Evolutionary conservation across 2,113 vertebrate species (phyloP).

Genomic region (Crypturellus undulatus): DNA sequence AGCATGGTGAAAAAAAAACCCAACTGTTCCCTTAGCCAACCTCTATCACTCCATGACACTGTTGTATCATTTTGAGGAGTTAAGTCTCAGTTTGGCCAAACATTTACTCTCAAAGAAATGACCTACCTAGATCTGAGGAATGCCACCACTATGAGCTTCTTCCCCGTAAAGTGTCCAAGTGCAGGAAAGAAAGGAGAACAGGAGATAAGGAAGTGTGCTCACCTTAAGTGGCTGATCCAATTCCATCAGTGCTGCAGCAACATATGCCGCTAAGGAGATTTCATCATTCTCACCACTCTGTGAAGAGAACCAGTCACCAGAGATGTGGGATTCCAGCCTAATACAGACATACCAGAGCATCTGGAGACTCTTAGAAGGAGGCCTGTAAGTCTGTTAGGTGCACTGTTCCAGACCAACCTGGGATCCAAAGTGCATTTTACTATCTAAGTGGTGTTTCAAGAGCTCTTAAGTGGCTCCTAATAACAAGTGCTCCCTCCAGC

Average conservation of each 20-base stretch:
- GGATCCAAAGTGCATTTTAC: not conserved
- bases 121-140: not conserved
- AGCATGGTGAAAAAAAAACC: not conserved
- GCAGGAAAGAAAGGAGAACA: not conserved
- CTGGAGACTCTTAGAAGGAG: not conserved
- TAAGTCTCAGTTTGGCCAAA: not conserved
- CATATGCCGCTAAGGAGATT: conserved; percentile 83
- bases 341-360: not conserved
- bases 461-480: not conserved
- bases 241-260: conserved; percentile 85
- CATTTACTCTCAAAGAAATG: not conserved
- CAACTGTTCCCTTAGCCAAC: not conserved
- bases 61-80: not conserved
- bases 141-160: not conserved
- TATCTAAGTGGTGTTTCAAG: not conserved
- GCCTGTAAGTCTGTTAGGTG: not conserved
- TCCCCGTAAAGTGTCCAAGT: rapidly evolving
- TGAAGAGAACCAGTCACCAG: not conserved
- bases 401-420: not conserved
- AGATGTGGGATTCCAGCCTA: not conserved
- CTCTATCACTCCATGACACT: not conserved
- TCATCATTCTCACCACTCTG: conserved; percentile 85
- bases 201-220: not conserved
- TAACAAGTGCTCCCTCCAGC: not conserved
- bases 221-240: conserved; percentile 71